phyloP scores from a whole-genome alignment of 2,797 vertebrate species.

The Chiloscyllium punctatum region DNA sequence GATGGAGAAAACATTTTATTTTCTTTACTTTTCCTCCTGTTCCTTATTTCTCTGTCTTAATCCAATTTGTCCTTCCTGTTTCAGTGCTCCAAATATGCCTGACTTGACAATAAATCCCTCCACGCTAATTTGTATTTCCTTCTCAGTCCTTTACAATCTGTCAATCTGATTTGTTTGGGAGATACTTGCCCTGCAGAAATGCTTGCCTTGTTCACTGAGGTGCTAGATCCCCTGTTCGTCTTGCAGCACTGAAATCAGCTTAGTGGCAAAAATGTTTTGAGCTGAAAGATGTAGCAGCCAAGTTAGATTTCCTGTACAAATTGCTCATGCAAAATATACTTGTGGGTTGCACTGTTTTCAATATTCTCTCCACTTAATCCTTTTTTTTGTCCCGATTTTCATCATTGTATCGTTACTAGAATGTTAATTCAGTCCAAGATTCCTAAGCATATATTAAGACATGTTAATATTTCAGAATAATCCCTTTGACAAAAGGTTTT shows the following conservation, averaged over 20 bases:
- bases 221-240: background rate
- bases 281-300: background rate
- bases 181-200: background rate
- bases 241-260: background rate
- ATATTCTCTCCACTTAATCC: background rate
- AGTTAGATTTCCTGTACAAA: background rate
- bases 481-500: background rate
- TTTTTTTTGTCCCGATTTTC: background rate
- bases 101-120: background rate
- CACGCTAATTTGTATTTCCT: no score
- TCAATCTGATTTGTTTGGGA: background rate
- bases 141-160: background rate
- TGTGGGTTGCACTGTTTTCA: background rate
- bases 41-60: background rate
- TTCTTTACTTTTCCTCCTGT: background rate
- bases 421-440: background rate
- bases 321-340: background rate
- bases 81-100: background rate
- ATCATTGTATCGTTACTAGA: background rate
- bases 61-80: background rate
- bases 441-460: background rate
- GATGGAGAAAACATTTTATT: background rate
- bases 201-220: background rate
- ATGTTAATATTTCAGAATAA: background rate
- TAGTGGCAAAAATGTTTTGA: background rate